These are phyloP conservation scores for Vulpes ferrilata DNA, from an alignment of 2,113 vertebrate species.

Conservation along the genomic window DNA sequence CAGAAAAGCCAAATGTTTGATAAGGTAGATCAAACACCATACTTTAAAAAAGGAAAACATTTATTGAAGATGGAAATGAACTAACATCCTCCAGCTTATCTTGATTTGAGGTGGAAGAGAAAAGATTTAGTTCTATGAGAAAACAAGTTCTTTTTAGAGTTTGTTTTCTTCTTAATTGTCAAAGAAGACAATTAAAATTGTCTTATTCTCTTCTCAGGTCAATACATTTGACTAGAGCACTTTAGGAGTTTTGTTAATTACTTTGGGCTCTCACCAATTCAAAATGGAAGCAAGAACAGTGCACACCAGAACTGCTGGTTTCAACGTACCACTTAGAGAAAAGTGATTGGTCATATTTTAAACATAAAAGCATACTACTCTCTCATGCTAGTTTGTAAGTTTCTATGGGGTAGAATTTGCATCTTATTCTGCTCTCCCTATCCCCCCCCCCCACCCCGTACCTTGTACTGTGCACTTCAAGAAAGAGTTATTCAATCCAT, in stretches of 20 bases:
- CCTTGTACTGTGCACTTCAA: neutral
- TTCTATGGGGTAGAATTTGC: neutral
- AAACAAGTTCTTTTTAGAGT: neutral
- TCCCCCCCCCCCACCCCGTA: too few species aligned
- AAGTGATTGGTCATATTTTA: neutral
- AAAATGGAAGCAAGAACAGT: neutral
- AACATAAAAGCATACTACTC: neutral
- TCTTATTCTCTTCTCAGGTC: neutral
- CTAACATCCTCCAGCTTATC: slow-evolving; percentile 30
- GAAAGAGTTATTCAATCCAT: neutral
- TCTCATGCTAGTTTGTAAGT: neutral
- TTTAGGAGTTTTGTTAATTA: neutral
- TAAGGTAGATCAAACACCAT: neutral
- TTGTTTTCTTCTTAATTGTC: slow-evolving; percentile 32
- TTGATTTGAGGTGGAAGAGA: slow-evolving; percentile 25
- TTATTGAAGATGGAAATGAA: slow-evolving; percentile 40
- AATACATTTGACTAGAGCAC: neutral
- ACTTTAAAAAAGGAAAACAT: slow-evolving; percentile 13
- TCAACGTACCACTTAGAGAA: neutral
- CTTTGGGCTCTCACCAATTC: neutral
- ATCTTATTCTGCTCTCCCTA: neutral
- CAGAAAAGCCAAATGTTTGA: neutral
- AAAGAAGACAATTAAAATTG: too few species aligned
- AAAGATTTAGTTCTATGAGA: neutral
- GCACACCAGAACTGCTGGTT: neutral